Evolutionary conservation across 2,113 vertebrate genomes (phyloP).

Genomic region (Cettia cetti): DNA sequence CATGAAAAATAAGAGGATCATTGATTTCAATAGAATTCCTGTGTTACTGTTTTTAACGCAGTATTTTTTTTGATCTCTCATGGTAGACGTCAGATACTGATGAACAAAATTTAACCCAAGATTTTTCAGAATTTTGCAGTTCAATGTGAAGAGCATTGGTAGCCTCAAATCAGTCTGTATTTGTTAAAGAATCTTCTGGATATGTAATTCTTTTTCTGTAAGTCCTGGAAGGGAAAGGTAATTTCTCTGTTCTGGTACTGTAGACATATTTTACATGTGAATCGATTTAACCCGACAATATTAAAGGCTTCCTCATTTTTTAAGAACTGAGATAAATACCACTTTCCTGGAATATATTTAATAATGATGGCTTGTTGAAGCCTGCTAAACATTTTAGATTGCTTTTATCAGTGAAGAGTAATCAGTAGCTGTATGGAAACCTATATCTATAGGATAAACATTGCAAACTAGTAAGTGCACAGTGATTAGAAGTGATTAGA

Average conservation of each 20-base stretch:
- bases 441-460: not conserved
- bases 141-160: not conserved
- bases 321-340: not conserved
- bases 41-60: not conserved
- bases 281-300: not conserved
- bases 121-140: not conserved
- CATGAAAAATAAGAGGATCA: not conserved
- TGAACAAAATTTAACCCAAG: not conserved
- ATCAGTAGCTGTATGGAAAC: not conserved
- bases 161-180: not conserved
- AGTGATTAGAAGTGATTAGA: not conserved
- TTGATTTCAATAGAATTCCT: not conserved
- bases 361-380: not conserved
- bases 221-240: not conserved
- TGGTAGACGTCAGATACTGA: not conserved
- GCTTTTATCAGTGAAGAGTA: not conserved
- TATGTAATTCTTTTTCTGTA: not conserved
- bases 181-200: not conserved
- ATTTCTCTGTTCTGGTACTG: not conserved
- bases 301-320: not conserved
- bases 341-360: not conserved
- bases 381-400: not conserved
- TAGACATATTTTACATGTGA: not conserved
- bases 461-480: not conserved
- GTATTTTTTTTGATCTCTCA: fast-evolving